A percentile compares a stretch with the other conserved stretches of the same genome.
phyloP scores from a whole-genome alignment of 1,140 invertebrate species.

The Anastatus disparis region DNA sequence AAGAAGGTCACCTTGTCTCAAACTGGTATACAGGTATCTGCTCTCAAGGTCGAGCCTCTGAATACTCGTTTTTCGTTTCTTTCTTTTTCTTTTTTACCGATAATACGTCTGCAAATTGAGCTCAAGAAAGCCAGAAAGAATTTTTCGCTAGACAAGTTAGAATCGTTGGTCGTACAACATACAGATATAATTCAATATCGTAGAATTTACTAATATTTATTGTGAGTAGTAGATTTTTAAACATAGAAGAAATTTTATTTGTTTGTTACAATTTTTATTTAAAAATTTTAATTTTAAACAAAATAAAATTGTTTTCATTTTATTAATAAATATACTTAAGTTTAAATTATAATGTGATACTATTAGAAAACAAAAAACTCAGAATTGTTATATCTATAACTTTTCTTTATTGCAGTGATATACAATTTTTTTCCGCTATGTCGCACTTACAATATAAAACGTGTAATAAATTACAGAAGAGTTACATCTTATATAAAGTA shows the following conservation, averaged over 20 bases:
- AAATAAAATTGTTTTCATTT: too few relatives aligned
- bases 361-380: conserved; percentile 3
- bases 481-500: conserved; percentile 41
- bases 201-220: too few relatives aligned
- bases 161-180: too few relatives aligned
- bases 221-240: too few relatives aligned
- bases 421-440: conserved; percentile 33
- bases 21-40: conserved; percentile 10
- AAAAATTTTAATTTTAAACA: too few relatives aligned
- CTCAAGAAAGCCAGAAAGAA: neutral
- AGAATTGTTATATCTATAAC: conserved; percentile 29
- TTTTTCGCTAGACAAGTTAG: neutral
- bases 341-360: too few relatives aligned
- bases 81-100: neutral
- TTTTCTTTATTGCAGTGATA: conserved; percentile 39
- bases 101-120: neutral
- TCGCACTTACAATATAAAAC: conserved; percentile 49
- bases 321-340: too few relatives aligned
- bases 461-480: conserved; percentile 62
- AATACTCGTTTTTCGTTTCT: conserved; percentile 1
- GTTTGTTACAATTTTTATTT: too few relatives aligned
- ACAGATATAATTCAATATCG: too few relatives aligned
- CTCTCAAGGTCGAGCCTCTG: conserved; percentile 9
- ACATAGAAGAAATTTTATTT: too few relatives aligned
- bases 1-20: neutral